These are phyloP conservation scores for Eriocheir sinensis DNA, from an alignment of 1,140 invertebrate species.

Conservation along the genomic window DNA sequence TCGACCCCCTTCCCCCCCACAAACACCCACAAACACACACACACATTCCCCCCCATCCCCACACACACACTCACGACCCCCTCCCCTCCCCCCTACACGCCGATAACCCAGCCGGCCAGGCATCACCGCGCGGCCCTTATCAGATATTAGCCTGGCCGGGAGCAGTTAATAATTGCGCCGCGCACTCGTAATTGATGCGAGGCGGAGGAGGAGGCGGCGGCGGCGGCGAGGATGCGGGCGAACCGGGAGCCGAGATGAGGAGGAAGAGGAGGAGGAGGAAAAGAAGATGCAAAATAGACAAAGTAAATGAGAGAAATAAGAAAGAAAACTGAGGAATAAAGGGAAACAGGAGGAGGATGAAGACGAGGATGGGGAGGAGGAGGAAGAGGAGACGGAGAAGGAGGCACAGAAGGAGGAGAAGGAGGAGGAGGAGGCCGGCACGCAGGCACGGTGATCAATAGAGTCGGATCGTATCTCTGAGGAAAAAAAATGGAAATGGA, in stretches of 20 bases:
- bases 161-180: conserved; percentile 5
- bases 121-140: not conserved
- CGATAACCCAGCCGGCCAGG: not conserved
- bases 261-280: no score
- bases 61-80: not conserved
- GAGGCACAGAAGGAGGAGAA: no score
- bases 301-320: no score
- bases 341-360: no score
- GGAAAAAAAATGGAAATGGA: not conserved
- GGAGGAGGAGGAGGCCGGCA: no score
- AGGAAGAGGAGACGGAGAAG: no score
- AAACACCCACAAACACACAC: not conserved
- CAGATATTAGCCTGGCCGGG: not conserved
- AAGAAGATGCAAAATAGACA: no score
- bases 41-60: not conserved
- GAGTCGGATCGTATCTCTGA: not conserved
- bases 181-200: not conserved
- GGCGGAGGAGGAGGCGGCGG: not conserved
- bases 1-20: no score
- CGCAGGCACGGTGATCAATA: not conserved
- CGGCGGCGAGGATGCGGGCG: not conserved
- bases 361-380: no score
- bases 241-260: not conserved
- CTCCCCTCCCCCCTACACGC: not conserved
- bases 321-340: no score